These are phyloP conservation scores for Zootoca vivipara DNA, from an alignment of 2,113 vertebrate genomes.

Conservation along the genomic window DNA sequence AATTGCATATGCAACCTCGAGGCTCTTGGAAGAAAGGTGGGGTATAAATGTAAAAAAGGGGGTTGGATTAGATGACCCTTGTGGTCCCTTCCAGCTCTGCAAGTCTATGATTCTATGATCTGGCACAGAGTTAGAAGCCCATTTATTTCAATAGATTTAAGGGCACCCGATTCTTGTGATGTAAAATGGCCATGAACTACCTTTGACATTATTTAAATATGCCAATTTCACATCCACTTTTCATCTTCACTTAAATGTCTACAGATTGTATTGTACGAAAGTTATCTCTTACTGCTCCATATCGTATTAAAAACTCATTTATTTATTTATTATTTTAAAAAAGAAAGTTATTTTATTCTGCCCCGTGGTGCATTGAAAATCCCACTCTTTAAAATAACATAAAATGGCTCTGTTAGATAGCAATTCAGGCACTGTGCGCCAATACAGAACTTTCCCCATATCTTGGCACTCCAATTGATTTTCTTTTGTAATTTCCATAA, in stretches of 20 bases:
- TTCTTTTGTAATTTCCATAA: slow-evolving; percentile 41
- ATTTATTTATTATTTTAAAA: not conserved
- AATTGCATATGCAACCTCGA: too few relatives aligned
- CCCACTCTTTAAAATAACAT: not conserved
- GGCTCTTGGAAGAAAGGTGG: too few relatives aligned
- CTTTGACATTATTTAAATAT: not conserved
- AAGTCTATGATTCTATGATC: not conserved
- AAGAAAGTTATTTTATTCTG: not conserved
- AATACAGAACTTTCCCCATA: not conserved
- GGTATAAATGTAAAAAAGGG: too few relatives aligned
- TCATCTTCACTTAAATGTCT: not conserved
- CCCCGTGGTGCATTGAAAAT: slow-evolving; percentile 5
- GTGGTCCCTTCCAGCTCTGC: not conserved
- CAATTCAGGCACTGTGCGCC: not conserved
- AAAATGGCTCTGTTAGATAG: not conserved
- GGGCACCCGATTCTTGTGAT: not conserved
- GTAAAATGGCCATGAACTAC: not conserved
- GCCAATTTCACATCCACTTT: not conserved
- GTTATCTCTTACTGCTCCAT: not conserved
- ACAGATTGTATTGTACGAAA: not conserved
- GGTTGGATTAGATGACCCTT: too few relatives aligned
- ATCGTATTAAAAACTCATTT: not conserved
- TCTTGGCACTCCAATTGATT: slow-evolving; percentile 42
- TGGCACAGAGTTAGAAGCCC: not conserved
- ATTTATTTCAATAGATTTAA: not conserved